Evolutionary conservation across 2,113 vertebrate species (phyloP), one percentile per base, ranked within the genome.

Genomic region (Pardalotus punctatus): DNA sequence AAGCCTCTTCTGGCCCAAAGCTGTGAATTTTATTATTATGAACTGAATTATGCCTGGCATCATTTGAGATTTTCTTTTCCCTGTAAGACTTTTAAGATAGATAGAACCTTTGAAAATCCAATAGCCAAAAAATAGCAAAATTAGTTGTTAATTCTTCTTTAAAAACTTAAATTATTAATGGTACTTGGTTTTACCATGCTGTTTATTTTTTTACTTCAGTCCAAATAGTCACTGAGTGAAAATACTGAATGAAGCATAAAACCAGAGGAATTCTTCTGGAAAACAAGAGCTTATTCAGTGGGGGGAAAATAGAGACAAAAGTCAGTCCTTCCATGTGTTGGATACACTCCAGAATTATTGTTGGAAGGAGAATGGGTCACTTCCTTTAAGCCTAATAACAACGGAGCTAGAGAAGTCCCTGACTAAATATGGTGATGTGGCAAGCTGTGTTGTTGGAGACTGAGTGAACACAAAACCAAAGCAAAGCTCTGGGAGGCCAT

Each of bases 391-490:
- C 21, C 9, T 62, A 25, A 73, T 38, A 38, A 45, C 31, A 77
- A 7, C 8, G 27, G 29, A 91, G 40, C 6, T 76, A 66, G 45
- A 91, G 53, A 76, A 51, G 25, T 66, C 53, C 62, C 70, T 94
- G 84, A 57, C 61, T 91, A 91, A 87, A 89, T 64, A 78, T 0
- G 0, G 22, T 50, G 90, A 28, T 20, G 35, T 48, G 31, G 15
- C 36, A 56, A 91, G 36, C 53, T 81, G 21, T 48, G 50, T 27
- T 81, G 36, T 36, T 45, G 25, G 70, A 76, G 65, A 33, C 77
- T 85, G 50, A 85, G 62, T 65, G 94, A 95, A 80, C 65, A 81
- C 2, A 43, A 74, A 94, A 94, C 9, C n/a, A 93, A 96, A 87
- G 33, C 66, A 94, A 82, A 89, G 33, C 19, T 54, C 58, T 1